Percentiles rank a stretch among this genome's conserved stretches.
These are phyloP conservation scores for Lepilemur ruficaudatus DNA, from an alignment of 2,797 vertebrate species.

Conservation along the genomic window DNA sequence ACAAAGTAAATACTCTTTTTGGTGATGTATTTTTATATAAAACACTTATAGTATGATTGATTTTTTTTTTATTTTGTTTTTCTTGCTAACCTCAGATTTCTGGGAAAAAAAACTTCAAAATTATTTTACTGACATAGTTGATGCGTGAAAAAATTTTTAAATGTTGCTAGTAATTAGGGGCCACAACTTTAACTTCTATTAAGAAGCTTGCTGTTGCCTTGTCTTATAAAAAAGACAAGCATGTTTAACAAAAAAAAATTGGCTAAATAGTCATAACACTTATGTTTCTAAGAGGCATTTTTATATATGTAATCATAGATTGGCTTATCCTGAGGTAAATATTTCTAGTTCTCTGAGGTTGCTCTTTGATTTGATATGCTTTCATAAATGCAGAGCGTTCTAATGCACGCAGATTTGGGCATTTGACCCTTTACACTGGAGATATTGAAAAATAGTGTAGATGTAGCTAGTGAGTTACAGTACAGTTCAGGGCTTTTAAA, in stretches of 20 bases:
- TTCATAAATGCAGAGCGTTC: constrained; percentile 78
- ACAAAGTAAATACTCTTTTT: constrained; percentile 81
- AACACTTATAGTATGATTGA: constrained; percentile 52
- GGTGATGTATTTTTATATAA: constrained; percentile 74
- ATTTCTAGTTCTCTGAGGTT: constrained; percentile 88
- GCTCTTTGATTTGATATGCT: constrained; percentile 77
- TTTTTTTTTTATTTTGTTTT: constrained; percentile 77
- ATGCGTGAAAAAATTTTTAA: constrained; percentile 64
- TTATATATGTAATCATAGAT: constrained; percentile 64
- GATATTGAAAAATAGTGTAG: constrained; percentile 67
- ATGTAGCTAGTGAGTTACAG: constrained; percentile 72
- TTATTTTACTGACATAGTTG: constrained; percentile 45
- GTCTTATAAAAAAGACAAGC: constrained; percentile 69
- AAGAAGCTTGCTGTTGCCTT: constrained; percentile 62
- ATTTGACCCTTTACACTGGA: constrained; percentile 69
- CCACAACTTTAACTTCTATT: constrained; percentile 73
- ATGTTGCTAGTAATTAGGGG: constrained; percentile 62
- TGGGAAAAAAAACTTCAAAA: constrained; percentile 83
- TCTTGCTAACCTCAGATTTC: constrained; percentile 87
- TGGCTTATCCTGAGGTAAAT: constrained; percentile 64
- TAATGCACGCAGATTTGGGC: constrained; percentile 68
- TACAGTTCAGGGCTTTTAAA: constrained; percentile 74
- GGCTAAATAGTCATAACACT: constrained; percentile 58
- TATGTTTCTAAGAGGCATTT: constrained; percentile 59
- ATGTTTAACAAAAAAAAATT: constrained; percentile 73